Percentiles rank a stretch among this genome's conserved stretches.
Evolutionary conservation across 2,888 invertebrate genomes (phyloP).

Genomic region (Amphipyra tragopoginis): DNA sequence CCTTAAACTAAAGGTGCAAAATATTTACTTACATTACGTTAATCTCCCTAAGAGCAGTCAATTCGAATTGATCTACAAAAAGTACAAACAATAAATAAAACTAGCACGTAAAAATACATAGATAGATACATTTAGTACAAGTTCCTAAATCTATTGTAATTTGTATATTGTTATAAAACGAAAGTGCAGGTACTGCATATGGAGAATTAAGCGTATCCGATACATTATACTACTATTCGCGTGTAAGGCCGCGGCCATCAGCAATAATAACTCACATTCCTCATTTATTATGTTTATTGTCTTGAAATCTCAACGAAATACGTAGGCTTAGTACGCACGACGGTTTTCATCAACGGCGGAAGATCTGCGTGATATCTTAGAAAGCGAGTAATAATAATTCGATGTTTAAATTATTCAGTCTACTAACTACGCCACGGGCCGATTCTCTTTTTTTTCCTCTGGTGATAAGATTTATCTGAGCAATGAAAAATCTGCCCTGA

Average conservation of each 20-base stretch:
- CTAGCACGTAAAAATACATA: slow-evolving; percentile 77
- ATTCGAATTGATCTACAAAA: slow-evolving; percentile 84
- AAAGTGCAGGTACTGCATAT: slow-evolving; percentile 84
- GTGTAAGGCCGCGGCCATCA: slow-evolving; percentile 47
- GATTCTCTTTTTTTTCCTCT: background rate
- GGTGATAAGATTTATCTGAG: too few relatives aligned
- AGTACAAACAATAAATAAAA: slow-evolving; percentile 82
- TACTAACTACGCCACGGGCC: slow-evolving; percentile 2
- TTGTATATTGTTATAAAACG: slow-evolving; percentile 83
- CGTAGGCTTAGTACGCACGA: slow-evolving; percentile 6
- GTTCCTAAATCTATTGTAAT: slow-evolving; percentile 77
- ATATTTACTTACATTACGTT: slow-evolving; percentile 81
- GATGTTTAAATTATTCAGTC: slow-evolving; percentile 27
- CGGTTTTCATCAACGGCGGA: slow-evolving; percentile 16
- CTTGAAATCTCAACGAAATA: slow-evolving; percentile 28
- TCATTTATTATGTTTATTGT: slow-evolving; percentile 26
- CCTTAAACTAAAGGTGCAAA: slow-evolving; percentile 81
- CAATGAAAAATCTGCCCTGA: too few relatives aligned
- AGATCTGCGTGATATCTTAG: slow-evolving; percentile 32
- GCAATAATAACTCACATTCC: slow-evolving; percentile 1
- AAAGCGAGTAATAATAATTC: slow-evolving; percentile 23
- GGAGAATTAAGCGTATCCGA: slow-evolving; percentile 84
- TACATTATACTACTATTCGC: slow-evolving; percentile 61
- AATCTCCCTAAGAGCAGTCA: slow-evolving; percentile 86
- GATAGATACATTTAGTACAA: slow-evolving; percentile 77